Percentiles rank a stretch among this genome's conserved stretches.
phyloP scores from a whole-genome alignment of 2,113 vertebrate species.

The Gadus chalcogrammus region DNA sequence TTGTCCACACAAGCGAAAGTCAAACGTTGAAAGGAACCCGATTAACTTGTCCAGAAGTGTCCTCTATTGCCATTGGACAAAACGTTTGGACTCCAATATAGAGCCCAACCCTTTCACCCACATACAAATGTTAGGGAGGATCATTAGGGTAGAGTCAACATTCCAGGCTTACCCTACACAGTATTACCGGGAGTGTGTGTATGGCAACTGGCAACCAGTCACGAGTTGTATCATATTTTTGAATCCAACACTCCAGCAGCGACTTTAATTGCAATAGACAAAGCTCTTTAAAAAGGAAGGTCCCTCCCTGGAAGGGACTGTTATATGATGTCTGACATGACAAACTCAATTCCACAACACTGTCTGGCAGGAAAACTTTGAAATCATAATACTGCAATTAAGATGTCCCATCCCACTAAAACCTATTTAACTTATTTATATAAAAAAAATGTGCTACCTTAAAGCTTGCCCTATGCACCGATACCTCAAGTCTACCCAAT shows the following conservation, averaged over 20 bases:
- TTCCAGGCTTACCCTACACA: conserved; percentile 58
- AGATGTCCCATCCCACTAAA: conserved; percentile 26
- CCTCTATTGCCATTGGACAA: conserved; percentile 47
- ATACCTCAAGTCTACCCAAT: conserved; percentile 52
- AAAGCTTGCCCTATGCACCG: conserved; percentile 48
- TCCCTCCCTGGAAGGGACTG: no score
- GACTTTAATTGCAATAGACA: conserved; percentile 39
- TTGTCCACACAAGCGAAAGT: conserved; percentile 24
- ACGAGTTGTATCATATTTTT: conserved; percentile 48
- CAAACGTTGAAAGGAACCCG: conserved; percentile 45
- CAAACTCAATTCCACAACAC: conserved; percentile 1
- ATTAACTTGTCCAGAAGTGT: conserved; percentile 37
- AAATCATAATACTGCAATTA: conserved; percentile 40
- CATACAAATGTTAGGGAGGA: conserved; percentile 44
- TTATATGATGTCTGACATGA: no score
- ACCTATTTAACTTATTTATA: conserved; percentile 39
- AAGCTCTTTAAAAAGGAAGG: conserved; percentile 34
- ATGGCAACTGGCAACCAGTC: conserved; percentile 45
- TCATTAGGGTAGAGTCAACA: conserved; percentile 37
- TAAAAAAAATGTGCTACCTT: conserved; percentile 41
- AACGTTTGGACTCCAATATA: conserved; percentile 31
- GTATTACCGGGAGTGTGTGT: conserved; percentile 52
- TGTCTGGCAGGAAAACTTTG: conserved; percentile 28
- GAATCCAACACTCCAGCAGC: conserved; percentile 46
- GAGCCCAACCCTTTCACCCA: conserved; percentile 18